These are phyloP conservation scores for Gnathonemus longibarbis DNA, from an alignment of 2,113 vertebrate genomes.

Conservation along the genomic window DNA sequence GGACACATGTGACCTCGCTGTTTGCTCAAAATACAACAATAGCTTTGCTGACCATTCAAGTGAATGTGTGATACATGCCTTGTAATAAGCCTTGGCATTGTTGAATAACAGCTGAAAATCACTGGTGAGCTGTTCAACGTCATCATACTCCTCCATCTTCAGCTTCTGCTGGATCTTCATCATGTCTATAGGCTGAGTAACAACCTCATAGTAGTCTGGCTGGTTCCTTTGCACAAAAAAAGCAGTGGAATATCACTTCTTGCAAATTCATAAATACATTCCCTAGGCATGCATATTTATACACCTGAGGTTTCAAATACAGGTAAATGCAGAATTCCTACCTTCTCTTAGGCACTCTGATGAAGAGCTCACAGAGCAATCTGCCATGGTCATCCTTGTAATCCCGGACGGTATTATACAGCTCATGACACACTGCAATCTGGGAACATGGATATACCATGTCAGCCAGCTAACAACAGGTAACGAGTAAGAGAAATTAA, in stretches of 20 bases:
- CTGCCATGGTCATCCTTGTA: conserved; percentile 97
- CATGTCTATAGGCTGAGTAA: conserved; percentile 97
- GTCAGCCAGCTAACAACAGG: neutral
- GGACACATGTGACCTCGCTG: neutral
- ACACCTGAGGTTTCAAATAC: neutral
- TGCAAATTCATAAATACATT: neutral
- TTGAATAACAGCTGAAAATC: conserved; percentile 95
- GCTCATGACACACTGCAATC: conserved; percentile 97
- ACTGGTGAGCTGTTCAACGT: conserved; percentile 84
- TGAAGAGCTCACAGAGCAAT: conserved; percentile 94
- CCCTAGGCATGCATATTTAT: neutral
- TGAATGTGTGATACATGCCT: conserved; percentile 61
- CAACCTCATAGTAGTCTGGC: conserved; percentile 95
- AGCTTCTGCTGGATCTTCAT: conserved; percentile 99
- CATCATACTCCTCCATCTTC: conserved; percentile 98
- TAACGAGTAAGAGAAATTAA: neutral
- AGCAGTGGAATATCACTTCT: neutral
- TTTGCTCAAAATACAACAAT: neutral
- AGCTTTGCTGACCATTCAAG: neutral
- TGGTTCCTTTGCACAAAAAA: conserved; percentile 74
- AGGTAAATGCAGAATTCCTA: conserved; percentile 33
- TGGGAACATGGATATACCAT: conserved; percentile 42
- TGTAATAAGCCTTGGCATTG: conserved; percentile 94
- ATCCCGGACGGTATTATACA: conserved; percentile 94
- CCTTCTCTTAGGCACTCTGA: conserved; percentile 94